phyloP scores from a whole-genome alignment of 2,797 vertebrate genomes.

The Mus spretus region DNA sequence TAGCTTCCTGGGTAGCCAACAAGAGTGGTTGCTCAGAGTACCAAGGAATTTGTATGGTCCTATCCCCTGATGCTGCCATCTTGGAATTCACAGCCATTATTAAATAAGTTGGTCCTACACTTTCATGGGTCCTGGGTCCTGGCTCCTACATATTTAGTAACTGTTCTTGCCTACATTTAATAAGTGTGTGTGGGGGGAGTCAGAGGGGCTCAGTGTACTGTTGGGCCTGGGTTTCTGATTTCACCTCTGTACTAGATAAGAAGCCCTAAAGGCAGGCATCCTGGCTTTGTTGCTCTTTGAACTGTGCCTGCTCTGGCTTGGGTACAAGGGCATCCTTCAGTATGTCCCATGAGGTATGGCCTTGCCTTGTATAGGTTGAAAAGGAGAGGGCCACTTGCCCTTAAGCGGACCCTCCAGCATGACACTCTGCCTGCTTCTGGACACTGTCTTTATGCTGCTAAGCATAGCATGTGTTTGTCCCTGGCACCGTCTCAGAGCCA shows the following conservation, averaged over 20 bases:
- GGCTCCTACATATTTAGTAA: background rate
- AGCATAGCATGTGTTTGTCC: background rate
- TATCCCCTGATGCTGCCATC: background rate
- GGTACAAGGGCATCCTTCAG: background rate
- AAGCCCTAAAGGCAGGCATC: background rate
- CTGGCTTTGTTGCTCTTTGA: background rate
- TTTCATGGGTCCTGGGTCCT: background rate
- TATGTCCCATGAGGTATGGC: background rate
- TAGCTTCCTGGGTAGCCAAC: fast-evolving
- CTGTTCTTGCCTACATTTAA: fast-evolving
- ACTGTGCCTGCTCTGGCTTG: background rate
- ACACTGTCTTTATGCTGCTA: background rate
- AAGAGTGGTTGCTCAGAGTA: fast-evolving
- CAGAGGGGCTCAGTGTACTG: too few species aligned
- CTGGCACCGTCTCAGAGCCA: conserved; percentile 62
- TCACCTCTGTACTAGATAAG: background rate
- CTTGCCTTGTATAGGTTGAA: background rate
- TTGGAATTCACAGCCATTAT: background rate
- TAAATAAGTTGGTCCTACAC: background rate
- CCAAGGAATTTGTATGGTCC: fast-evolving
- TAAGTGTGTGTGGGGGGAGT: too few species aligned
- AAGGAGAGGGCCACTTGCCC: background rate
- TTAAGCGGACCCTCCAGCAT: background rate
- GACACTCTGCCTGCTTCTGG: background rate
- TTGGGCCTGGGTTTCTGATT: too few species aligned